Evolutionary conservation across 2,888 invertebrate genomes (phyloP), one percentile per base, ranked within the genome.

Genomic region (Platynereis dumerilii): DNA sequence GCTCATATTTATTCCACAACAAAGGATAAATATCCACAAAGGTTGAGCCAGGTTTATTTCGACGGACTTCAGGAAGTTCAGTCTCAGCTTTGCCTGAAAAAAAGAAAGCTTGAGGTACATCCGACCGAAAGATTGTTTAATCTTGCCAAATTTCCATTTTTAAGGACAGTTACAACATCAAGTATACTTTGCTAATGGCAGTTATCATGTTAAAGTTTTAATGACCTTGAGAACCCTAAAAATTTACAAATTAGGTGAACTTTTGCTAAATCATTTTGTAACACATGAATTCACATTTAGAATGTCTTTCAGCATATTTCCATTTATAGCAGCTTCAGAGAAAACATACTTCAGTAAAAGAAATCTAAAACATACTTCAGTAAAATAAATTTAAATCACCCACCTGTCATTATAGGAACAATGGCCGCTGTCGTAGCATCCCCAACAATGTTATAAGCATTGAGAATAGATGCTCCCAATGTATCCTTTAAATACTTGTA

Each of bases 401-500:
- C 62, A 80, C 81, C 82, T 70, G 80, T 79, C 3, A 80, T 65
- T 58, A 82, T 70, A 3, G 82, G 81, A 26, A 82, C 73, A 0
- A 81, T 45, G 17, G 77, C 76, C 1, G 78, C 80, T 10, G 77
- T 76, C 0, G 79, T 79, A 2, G 75, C 77, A 70, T 81, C 80
- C 0, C 82, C 82, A 0, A 82, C 78, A 27, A 79, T 78, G 62
- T 81, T 81, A 63, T 81, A 82, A 12, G 77, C 78, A 65, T 81
- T 69, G 68, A 81, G 61, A 27, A 79, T 73, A 1, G 74, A 73
- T 26, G 77, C 69, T 1, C 69, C 68, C 20, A 81, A 67, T 7
- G 69, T 71, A 3, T 74, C 66, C 62, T 73, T 69, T n/a, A 81
- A 60, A 60, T 71, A 77, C 2, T 66, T 66, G 61, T 78, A 77